Evolutionary conservation across 2,888 invertebrate species (phyloP).

Genomic region (Drosophila setosimentum): DNA sequence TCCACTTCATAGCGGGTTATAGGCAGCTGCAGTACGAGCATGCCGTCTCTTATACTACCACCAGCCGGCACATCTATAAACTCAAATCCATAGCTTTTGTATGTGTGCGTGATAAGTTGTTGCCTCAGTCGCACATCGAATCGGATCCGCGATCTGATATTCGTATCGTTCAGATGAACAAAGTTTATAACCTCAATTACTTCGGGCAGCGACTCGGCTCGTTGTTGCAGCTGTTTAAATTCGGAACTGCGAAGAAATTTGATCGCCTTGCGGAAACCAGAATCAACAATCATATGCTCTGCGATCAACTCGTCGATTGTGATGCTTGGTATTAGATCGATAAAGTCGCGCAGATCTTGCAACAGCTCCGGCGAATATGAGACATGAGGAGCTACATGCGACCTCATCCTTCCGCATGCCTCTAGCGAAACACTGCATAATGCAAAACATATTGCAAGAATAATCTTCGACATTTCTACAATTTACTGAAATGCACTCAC

Average conservation of each 20-base stretch:
- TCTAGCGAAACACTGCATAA: slow-evolving; percentile 28
- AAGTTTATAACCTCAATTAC: slow-evolving; percentile 73
- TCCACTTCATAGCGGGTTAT: background rate
- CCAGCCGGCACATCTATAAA: slow-evolving; percentile 3
- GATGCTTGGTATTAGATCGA: slow-evolving; percentile 65
- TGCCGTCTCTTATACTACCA: slow-evolving; percentile 17
- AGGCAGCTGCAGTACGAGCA: slow-evolving; percentile 47
- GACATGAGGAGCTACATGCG: slow-evolving; percentile 1
- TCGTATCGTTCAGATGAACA: slow-evolving; percentile 72
- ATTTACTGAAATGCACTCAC: background rate
- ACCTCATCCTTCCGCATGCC: slow-evolving; percentile 3
- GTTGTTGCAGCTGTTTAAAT: slow-evolving; percentile 64
- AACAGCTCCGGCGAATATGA: slow-evolving; percentile 76
- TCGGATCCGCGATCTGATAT: background rate
- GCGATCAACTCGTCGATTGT: slow-evolving; percentile 72
- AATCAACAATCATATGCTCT: slow-evolving; percentile 73
- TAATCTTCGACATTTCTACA: slow-evolving; percentile 24
- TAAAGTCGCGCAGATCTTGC: slow-evolving; percentile 73
- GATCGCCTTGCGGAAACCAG: slow-evolving; percentile 73
- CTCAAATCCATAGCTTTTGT: slow-evolving; percentile 18
- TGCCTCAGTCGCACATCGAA: slow-evolving; percentile 3
- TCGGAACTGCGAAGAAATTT: slow-evolving; percentile 70
- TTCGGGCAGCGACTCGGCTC: slow-evolving; percentile 73
- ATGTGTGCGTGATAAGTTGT: slow-evolving; percentile 1
- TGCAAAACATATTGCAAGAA: slow-evolving; percentile 15